Base-by-base conservation (phyloP, 2,888 invertebrate species). In the Mythimna vitellina region DNA sequence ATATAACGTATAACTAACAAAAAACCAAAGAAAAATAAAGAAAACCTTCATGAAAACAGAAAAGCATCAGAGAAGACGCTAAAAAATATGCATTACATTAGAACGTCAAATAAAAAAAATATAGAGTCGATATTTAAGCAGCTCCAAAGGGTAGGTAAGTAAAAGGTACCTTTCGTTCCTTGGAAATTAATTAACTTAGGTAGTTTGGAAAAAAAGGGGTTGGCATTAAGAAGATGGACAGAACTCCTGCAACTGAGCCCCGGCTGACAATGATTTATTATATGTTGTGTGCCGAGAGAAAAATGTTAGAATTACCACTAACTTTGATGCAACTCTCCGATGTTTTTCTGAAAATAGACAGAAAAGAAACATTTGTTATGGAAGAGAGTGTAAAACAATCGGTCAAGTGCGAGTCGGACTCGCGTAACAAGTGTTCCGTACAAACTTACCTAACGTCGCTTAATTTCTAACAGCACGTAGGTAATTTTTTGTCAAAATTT, bases 221-320 rank as follows among this genome's bases (percentile, higher is more conserved):
- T 86, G 80, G 80, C 81, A 88, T 89, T 87, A 88, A 87, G 84
- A 68, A 90, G 89, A 90, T 82, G 88, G 89, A 89, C 89, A 85
- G 81, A 81, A 78, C 71, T 73, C 80, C 78, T 90, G 89, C 90
- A 90, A 86, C 90, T 89, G 90, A 89, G 89, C 86, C 87, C 86
- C 84, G 35, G 61, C 85, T 87, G 90, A 90, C 90, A 90, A 87
- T 87, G 90, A 90, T 90, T 89, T 90, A 90, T 90, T 84, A 69
- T 78, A 73, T 85, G 79, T 79, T 78, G 78, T 82, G 80, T 76
- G 76, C 61, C 72, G 62, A 57, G 70, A 80, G 81, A 85, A 85
- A 86, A 84, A 86, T 82, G 79, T 77, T 70, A 53, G 64, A 57
- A 66, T 46, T 49, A 69, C 81, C 73, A 77, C 77, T 80, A 82